These are phyloP conservation scores for Xerus rutilus DNA, from an alignment of 2,797 vertebrate genomes.

Conservation along the genomic window DNA sequence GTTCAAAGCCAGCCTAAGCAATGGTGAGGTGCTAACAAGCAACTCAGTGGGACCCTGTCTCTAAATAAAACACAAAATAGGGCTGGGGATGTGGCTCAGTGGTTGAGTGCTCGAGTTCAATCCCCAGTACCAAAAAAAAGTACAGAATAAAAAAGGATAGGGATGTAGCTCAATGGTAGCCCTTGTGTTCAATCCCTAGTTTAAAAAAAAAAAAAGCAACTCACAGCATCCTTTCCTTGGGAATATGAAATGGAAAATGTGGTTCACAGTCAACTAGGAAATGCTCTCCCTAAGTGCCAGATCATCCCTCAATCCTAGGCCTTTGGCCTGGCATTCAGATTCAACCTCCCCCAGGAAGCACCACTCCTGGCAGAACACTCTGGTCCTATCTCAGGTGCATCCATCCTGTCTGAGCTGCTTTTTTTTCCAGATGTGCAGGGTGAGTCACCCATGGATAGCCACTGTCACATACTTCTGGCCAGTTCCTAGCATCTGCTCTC, in stretches of 20 bases:
- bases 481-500: neutral
- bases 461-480: neutral
- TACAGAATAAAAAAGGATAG: too few relatives aligned
- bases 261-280: neutral
- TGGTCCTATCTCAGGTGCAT: neutral
- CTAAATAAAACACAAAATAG: too few relatives aligned
- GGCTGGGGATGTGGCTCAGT: too few relatives aligned
- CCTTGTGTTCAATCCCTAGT: neutral
- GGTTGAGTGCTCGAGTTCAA: too few relatives aligned
- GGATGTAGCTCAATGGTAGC: too few relatives aligned
- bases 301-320: neutral
- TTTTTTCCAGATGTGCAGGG: neutral
- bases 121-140: too few relatives aligned
- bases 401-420: neutral
- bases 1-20: too few relatives aligned
- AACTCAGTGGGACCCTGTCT: too few relatives aligned
- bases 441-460: neutral
- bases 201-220: neutral
- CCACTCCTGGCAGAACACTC: neutral
- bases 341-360: neutral
- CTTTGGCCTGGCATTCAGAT: neutral
- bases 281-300: neutral
- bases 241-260: neutral
- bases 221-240: neutral
- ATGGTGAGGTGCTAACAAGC: too few relatives aligned